Base-by-base conservation (phyloP, 2,113 vertebrate species). In the Tylochromis polylepis region DNA sequence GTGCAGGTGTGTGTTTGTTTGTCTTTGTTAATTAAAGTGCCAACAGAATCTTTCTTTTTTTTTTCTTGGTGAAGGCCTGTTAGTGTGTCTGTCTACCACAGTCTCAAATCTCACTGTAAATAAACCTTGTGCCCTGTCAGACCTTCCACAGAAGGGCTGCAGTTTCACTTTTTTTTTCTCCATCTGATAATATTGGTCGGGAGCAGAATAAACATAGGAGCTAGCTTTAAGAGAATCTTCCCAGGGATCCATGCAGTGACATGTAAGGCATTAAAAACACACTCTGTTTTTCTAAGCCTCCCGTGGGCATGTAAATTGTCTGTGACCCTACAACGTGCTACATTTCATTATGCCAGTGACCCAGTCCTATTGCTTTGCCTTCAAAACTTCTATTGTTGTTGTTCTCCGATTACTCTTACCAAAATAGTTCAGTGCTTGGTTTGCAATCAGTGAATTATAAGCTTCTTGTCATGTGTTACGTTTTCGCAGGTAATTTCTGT, bases 21-120 rank as follows among this genome's bases (percentile, higher is more conserved):
- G 85, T 93, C 89, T 93, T 94, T 88, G 91, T 92, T 93, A 91
- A 96, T 94, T 93, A 90, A 95, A 93, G 81, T 88, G 84, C 80
- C 81, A 81, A 86, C 59, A 24, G 67, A 49, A 22, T 65, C 60
- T 65, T 24, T 83, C n/a, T 79, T 87, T 87, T 20, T 81, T 51
- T 90, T 84, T 82, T 2, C 20, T 85, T 49, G 65, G 46, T 77
- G 34, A 84, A 18, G 56, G 87, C 34, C 46, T 46, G 55, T 90
- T 75, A 82, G 75, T 83, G 38, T 87, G 86, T 87, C 88, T 75
- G 24, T 56, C 60, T 90, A 60, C n/a, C 29, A 49, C 36, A 65
- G 79, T 84, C 85, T 89, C 59, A 91, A 85, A 88, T 91, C 85
- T 77, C 56, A 79, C 46, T n/a, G 60, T 79, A 94, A 94, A 91